Evolutionary conservation across 2,888 invertebrate species (phyloP).

Genomic region (Marasmarcha lunaedactyla): DNA sequence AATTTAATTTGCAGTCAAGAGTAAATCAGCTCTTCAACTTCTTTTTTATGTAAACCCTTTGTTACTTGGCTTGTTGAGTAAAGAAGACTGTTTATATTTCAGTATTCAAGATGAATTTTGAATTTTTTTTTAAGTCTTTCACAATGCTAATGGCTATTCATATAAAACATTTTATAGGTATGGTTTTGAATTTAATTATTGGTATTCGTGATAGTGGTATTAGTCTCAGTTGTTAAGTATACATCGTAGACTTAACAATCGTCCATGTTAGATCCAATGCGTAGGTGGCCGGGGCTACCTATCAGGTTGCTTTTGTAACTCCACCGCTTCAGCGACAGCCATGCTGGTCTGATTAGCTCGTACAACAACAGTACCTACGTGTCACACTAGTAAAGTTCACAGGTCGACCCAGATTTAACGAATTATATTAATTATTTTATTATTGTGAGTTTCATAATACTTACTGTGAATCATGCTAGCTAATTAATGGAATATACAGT

Average conservation of each 20-base stretch:
- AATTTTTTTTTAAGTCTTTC: too few relatives aligned
- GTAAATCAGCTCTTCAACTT: slow-evolving; percentile 18
- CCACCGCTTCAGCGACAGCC: not conserved
- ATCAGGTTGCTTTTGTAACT: not conserved
- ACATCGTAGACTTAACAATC: not conserved
- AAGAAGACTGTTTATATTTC: too few relatives aligned
- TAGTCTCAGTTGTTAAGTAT: not conserved
- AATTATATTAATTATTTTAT: not conserved
- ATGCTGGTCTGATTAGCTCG: not conserved
- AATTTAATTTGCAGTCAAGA: slow-evolving; percentile 45
- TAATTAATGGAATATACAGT: slow-evolving; percentile 29
- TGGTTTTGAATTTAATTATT: too few relatives aligned
- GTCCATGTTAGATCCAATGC: not conserved
- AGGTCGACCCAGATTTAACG: not conserved
- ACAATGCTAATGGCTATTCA: too few relatives aligned
- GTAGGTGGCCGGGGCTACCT: not conserved
- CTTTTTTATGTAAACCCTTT: too few relatives aligned
- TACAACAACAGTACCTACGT: not conserved
- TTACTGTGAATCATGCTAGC: slow-evolving; percentile 18
- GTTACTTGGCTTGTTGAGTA: too few relatives aligned
- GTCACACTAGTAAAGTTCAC: not conserved
- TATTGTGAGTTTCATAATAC: not conserved
- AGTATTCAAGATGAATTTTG: too few relatives aligned
- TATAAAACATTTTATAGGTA: too few relatives aligned
- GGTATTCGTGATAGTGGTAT: too few relatives aligned